phyloP scores from a whole-genome alignment of 2,797 vertebrate genomes.

The Myripristis jacobus region DNA sequence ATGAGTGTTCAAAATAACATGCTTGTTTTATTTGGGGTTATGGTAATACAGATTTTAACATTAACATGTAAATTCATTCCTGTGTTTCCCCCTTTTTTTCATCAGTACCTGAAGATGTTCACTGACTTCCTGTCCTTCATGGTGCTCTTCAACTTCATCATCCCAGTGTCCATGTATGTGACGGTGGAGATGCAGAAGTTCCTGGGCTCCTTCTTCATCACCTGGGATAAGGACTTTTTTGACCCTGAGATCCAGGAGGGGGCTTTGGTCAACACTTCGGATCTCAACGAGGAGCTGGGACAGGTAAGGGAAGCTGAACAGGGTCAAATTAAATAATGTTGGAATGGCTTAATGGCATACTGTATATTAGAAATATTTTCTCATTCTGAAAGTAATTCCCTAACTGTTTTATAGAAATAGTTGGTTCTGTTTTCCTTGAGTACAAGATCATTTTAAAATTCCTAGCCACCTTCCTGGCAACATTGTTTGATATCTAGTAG shows the following conservation, averaged over 20 bases:
- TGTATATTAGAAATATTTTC: too few species aligned
- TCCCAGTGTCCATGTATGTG: constrained; percentile 99
- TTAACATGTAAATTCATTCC: neutral
- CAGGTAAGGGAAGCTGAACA: constrained; percentile 84
- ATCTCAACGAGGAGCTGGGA: constrained; percentile 97
- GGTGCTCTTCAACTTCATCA: constrained; percentile 99
- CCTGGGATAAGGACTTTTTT: constrained; percentile 97
- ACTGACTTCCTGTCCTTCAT: constrained; percentile 98
- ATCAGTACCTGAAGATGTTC: constrained; percentile 96
- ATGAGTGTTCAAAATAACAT: too few species aligned
- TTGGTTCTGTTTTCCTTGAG: too few species aligned
- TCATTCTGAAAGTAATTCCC: too few species aligned
- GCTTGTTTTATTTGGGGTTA: too few species aligned
- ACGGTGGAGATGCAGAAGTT: constrained; percentile 99
- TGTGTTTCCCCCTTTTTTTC: neutral
- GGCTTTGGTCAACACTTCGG: constrained; percentile 96
- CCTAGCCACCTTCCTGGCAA: neutral
- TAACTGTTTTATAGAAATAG: too few species aligned
- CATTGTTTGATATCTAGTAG: neutral
- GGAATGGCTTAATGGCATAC: neutral
- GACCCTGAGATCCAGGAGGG: constrained; percentile 94
- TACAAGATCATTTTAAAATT: neutral
- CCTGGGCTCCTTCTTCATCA: constrained; percentile 97
- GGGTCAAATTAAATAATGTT: neutral
- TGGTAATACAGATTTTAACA: neutral